Base-by-base conservation (phyloP, 1,140 invertebrate species). In the Aphaenogaster rudis region DNA sequence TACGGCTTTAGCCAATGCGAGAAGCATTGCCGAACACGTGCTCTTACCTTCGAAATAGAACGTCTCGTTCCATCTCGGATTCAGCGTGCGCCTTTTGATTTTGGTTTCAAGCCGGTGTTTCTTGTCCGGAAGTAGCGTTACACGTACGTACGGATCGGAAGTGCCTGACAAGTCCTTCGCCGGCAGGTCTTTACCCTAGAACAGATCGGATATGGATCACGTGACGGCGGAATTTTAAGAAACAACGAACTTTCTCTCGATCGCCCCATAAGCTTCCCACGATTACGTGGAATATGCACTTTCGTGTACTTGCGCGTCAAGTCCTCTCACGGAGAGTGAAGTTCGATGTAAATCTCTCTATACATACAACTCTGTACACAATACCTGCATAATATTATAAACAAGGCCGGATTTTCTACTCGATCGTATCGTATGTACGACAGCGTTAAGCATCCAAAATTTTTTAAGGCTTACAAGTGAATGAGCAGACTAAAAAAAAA, bases 11-110 rank as follows among this genome's bases (percentile, higher is more conserved):
- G 13, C 39, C 11, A 42, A 54, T 21, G 57, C 21, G 21, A 78
- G 21, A 15, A 48, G 28, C 6, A 1, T 69, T 15, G 11, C 28
- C 6, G 36, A 28, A 74, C 9, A 42, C 2, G 8, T n/a, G 21
- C 48, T 28, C 93, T 96, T 94, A 98, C 97, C 99, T 97, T 99
- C 98, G 96, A 99, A 99, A 92, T 99, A 98, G 94, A 99, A 98
- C 36, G 98, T 99, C 95, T 99, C 99, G 95, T 99, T 99, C 98
- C 99, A 99, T 89, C 98, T 96, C 0, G 99, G 99, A 96, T 99
- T 99, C 17, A 99, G 96, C 17, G 99, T 99, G 90, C 98, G 96
- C 91, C 99, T 96, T 95, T 99, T 99, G 91, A 99, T 99, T 96
- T 99, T 99, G 0, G 99, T 99, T 95, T 99, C 98, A 77, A 99